Evolutionary conservation across 2,888 invertebrate genomes (phyloP).

Genomic region (Elegia similella): DNA sequence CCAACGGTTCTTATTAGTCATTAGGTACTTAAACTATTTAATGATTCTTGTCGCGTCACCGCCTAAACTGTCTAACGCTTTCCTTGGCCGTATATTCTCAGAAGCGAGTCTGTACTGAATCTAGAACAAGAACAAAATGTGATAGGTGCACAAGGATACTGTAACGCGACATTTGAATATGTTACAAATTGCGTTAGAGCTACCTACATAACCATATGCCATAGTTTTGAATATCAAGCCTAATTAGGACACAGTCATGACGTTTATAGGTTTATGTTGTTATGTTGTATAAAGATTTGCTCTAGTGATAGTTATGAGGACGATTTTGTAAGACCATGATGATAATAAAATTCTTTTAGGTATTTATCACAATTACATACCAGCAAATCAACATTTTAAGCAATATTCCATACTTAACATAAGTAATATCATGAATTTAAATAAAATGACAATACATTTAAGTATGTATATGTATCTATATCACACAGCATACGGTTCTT

Average conservation of each 20-base stretch:
- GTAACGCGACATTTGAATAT: slow-evolving; percentile 28
- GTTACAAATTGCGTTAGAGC: neutral
- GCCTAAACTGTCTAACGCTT: neutral
- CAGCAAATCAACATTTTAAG: too few relatives aligned
- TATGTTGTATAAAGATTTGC: too few relatives aligned
- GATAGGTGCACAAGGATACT: slow-evolving; percentile 34
- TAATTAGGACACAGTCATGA: neutral
- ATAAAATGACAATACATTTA: too few relatives aligned
- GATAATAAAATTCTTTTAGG: too few relatives aligned
- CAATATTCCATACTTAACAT: too few relatives aligned
- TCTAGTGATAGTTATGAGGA: too few relatives aligned
- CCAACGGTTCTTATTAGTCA: slow-evolving; percentile 24
- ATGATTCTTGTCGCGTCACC: neutral
- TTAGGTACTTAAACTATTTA: slow-evolving; percentile 11
- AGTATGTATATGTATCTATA: too few relatives aligned
- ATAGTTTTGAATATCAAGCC: neutral
- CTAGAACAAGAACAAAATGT: slow-evolving; percentile 20
- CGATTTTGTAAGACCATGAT: too few relatives aligned
- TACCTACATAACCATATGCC: neutral
- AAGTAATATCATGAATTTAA: too few relatives aligned
- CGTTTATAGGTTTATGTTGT: neutral
- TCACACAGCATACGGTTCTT: too few relatives aligned
- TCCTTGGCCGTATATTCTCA: neutral
- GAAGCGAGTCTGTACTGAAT: neutral
- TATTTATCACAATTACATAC: too few relatives aligned